Evolutionary conservation across 2,113 vertebrate genomes (phyloP), one percentile per base, ranked within the genome.

Genomic region (Holacanthus passer): DNA sequence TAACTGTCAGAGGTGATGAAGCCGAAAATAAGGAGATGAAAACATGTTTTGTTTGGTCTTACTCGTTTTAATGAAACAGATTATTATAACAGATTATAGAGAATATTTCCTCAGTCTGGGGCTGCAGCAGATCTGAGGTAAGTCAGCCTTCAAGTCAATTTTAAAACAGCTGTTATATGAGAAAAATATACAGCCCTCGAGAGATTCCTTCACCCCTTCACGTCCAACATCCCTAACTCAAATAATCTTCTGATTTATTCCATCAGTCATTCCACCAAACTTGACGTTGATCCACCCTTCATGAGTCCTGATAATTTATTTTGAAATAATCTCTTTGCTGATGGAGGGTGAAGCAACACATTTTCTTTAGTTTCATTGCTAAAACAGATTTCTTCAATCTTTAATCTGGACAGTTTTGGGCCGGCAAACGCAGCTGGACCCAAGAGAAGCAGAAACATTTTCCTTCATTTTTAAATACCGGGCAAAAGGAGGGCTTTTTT

Each of bases 1-100:
- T 53, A 32, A 45, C 55, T 31, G 8, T 76, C 73, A 56, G 16
- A n/a, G 17, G 3, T 47, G 50, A 83, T 81, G 56, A 71, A 76
- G 35, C 12, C 58, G 16, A 45, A 60, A 41, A 41, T 22, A n/a
- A 32, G 1, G 12, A 1, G 27, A 47, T 31, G 9, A 65, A 65
- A 39, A 53, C 19, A 5, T 2, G 35, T 7, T 17, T 32, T 41
- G 71, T 60, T 48, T 70, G 13, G 29, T 32, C n/a, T 55, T 27
- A 59, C 32, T 53, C 3, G 29, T 35, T 64, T 32, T 0, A 13
- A 59, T 32, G n/a, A 24, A 41, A 65, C 32, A 19, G 2, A 31
- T 8, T 7, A 8, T 37, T 37, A 7, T 37, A n/a, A n/a, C n/a
- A 37, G 35, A 31, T 70, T 20, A 58, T 12, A 74, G 29, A 31